Percentiles rank a stretch among this genome's conserved stretches.
Evolutionary conservation across 92 coral and sea anemone genomes (phyloP).

Genomic region (Porites evermanni): DNA sequence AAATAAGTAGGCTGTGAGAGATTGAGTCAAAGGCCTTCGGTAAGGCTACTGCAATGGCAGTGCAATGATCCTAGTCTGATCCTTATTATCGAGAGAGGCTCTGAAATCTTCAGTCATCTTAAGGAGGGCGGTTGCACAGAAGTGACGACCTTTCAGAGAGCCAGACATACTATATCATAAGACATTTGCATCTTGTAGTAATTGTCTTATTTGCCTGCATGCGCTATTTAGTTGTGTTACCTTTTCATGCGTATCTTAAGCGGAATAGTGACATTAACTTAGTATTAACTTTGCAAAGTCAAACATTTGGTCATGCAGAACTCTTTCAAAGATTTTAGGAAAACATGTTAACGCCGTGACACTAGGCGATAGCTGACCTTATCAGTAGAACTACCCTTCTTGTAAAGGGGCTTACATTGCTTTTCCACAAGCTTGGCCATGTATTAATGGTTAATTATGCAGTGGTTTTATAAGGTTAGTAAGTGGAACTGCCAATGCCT

Average conservation of each 20-base stretch:
- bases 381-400: slow-evolving; percentile 46
- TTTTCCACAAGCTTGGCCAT: slow-evolving; percentile 62
- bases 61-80: background rate
- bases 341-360: slow-evolving; percentile 22
- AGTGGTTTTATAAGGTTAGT: background rate
- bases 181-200: no score
- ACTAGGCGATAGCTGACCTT: slow-evolving; percentile 53
- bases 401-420: slow-evolving; percentile 52
- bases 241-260: no score
- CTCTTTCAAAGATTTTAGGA: slow-evolving; percentile 31
- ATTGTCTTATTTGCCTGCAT: no score
- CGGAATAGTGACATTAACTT: no score
- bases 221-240: no score
- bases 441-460: background rate
- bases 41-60: slow-evolving; percentile 3
- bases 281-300: no score
- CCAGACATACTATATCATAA: no score
- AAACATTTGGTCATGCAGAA: slow-evolving; percentile 1
- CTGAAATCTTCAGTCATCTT: no score
- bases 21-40: background rate
- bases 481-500: no score
- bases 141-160: no score
- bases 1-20: slow-evolving; percentile 17
- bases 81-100: background rate
- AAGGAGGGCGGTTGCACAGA: no score